Base-by-base conservation (phyloP, 2,888 invertebrate species). In the Dusona sp. region DNA sequence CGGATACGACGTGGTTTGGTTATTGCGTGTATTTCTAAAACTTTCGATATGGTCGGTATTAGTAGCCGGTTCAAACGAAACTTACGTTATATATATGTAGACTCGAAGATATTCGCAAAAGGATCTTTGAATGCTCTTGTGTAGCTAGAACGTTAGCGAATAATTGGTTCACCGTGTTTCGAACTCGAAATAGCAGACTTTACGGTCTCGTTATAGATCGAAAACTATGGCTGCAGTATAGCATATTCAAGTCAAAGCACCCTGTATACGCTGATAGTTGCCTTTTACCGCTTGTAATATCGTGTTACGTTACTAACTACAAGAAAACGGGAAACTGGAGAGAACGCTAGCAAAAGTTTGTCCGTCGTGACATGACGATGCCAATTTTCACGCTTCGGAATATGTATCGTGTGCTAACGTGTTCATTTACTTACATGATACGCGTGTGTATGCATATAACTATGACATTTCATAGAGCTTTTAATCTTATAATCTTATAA, bases 221-320 rank as follows among this genome's bases (percentile, higher is more conserved):
- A 64, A 74, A 85, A 54, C 78, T 45, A n/a, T 45, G 54, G 51
- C 72, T 36, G 19, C 33, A n/a, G 33, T 6, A 19, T 48, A 48
- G n/a, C 22, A 29, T 33, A 29, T 33, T 16, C 61, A 6, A 68
- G 29, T 25, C 70, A 29, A 61, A 65, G 61, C 29, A 73, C 25
- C 72, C 81, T 75, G 51, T 51, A 13, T 33, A n/a, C 79, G 61
- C 70, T 85, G 51, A 65, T 42, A 73, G 73, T 73, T 25, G 80
- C 72, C 80, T 84, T 84, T 84, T 86, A 84, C 86, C 73, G 78
- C 80, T 86, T 75, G 83, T 83, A 79, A 86, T 83, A 54, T 75
- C 79, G 79, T 77, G 83, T 86, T 83, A 79, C 77, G 86, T 83
- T 65, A 45, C 38, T 38, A 33, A 72, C 67, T 64, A 61, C 72